Evolutionary conservation across 2,888 invertebrate species (phyloP).

Genomic region (Carabus problematicus): DNA sequence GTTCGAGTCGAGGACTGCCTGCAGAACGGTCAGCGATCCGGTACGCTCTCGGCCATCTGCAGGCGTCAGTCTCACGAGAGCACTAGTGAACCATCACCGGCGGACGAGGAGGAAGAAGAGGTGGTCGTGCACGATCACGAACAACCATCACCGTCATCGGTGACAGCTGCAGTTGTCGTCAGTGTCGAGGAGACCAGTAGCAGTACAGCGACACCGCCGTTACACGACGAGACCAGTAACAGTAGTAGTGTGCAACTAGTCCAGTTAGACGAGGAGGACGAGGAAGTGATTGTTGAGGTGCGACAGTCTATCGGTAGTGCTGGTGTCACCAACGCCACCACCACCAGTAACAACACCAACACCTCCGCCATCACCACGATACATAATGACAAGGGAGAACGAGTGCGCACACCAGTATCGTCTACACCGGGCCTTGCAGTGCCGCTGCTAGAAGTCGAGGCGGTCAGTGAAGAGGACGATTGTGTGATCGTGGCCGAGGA

Average conservation of each 20-base stretch:
- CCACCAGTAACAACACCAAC: slow-evolving; percentile 55
- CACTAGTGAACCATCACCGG: slow-evolving; percentile 34
- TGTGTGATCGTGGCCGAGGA: slow-evolving; percentile 69
- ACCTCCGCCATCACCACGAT: slow-evolving; percentile 52
- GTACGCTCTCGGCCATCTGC: slow-evolving; percentile 50
- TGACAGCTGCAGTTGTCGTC: slow-evolving; percentile 25
- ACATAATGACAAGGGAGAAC: slow-evolving; percentile 43
- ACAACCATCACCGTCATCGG: slow-evolving; percentile 26
- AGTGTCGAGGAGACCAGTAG: slow-evolving; percentile 35
- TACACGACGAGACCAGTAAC: slow-evolving; percentile 51
- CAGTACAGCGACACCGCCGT: slow-evolving; percentile 38
- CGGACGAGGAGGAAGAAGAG: slow-evolving; percentile 43
- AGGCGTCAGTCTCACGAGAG: slow-evolving; percentile 45
- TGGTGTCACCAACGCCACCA: slow-evolving; percentile 58
- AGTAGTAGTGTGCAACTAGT: slow-evolving; percentile 53
- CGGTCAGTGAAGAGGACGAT: slow-evolving; percentile 69
- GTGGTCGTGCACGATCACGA: slow-evolving; percentile 40
- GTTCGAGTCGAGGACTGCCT: slow-evolving; percentile 58
- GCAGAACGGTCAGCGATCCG: slow-evolving; percentile 50
- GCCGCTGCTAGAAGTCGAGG: slow-evolving; percentile 58
- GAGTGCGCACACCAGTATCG: slow-evolving; percentile 56
- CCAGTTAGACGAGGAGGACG: slow-evolving; percentile 49
- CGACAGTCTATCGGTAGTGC: slow-evolving; percentile 47
- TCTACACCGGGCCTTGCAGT: slow-evolving; percentile 45
- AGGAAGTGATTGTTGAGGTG: slow-evolving; percentile 47